phyloP scores from a whole-genome alignment of 2,797 vertebrate genomes.

The Oreochromis grahami region DNA sequence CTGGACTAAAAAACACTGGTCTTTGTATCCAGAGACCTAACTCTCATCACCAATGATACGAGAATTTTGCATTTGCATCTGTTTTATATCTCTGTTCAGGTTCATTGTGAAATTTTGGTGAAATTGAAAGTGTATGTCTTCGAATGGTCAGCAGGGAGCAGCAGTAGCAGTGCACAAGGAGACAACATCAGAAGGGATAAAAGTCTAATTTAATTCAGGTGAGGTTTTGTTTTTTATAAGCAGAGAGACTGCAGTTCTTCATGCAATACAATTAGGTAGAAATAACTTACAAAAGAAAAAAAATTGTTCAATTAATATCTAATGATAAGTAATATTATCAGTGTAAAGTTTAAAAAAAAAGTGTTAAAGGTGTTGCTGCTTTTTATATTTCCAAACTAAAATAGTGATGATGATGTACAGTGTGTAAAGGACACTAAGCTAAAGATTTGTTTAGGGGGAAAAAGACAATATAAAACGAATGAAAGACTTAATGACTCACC shows the following conservation, averaged over 20 bases:
- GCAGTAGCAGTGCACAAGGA: neutral
- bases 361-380: neutral
- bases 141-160: neutral
- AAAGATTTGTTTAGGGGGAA: neutral
- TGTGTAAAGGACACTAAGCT: neutral
- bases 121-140: neutral
- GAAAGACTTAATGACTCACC: slow-evolving; percentile 12
- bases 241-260: neutral
- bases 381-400: neutral
- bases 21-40: neutral
- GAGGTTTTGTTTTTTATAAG: neutral
- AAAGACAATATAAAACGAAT: neutral
- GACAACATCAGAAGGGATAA: neutral
- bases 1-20: neutral
- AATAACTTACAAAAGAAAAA: neutral
- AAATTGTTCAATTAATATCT: neutral
- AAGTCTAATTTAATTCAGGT: neutral
- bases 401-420: neutral
- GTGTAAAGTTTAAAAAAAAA: neutral
- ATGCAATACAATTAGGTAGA: neutral
- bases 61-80: neutral
- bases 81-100: neutral
- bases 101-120: neutral
- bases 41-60: neutral
- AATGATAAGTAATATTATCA: neutral